A percentile compares a stretch with the other conserved stretches of the same genome.
Conservation (phyloP, 2,797 vertebrate genomes). For the Xiphorhynchus erythropygius region DNA sequence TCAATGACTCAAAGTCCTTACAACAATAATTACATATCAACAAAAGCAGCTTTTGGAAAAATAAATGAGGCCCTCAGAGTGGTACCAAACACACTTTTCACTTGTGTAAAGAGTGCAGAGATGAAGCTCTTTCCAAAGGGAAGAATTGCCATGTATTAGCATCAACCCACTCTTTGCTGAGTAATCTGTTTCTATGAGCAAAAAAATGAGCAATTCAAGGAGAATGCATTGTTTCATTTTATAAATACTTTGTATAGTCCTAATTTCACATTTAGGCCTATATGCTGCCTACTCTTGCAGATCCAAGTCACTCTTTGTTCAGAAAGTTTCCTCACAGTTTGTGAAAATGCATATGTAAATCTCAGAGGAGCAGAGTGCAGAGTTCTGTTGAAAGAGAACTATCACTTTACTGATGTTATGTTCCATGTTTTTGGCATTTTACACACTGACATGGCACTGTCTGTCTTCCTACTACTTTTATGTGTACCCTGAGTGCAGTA, state of each 20-base stretch:
- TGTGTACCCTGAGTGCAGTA: background rate
- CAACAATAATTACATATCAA: background rate
- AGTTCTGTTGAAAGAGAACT: background rate
- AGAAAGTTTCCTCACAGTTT: background rate
- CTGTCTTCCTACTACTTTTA: background rate
- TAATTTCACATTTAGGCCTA: background rate
- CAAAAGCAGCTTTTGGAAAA: background rate
- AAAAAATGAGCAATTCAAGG: background rate
- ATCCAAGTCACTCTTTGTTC: background rate
- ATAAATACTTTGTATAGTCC: background rate
- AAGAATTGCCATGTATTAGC: conserved; percentile 35
- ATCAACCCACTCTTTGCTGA: conserved; percentile 36
- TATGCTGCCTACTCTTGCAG: background rate
- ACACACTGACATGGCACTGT: background rate
- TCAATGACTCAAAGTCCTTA: conserved; percentile 1
- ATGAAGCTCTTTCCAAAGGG: background rate
- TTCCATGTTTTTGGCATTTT: background rate
- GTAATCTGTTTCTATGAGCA: conserved; percentile 2
- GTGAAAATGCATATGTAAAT: background rate
- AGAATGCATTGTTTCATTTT: conserved; percentile 4
- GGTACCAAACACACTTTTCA: background rate
- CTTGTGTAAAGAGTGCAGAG: background rate
- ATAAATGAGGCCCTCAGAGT: background rate
- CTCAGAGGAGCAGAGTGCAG: background rate
- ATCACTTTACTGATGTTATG: background rate